These are phyloP conservation scores for Halcyon senegalensis DNA, from an alignment of 2,113 vertebrate genomes.

Conservation along the genomic window DNA sequence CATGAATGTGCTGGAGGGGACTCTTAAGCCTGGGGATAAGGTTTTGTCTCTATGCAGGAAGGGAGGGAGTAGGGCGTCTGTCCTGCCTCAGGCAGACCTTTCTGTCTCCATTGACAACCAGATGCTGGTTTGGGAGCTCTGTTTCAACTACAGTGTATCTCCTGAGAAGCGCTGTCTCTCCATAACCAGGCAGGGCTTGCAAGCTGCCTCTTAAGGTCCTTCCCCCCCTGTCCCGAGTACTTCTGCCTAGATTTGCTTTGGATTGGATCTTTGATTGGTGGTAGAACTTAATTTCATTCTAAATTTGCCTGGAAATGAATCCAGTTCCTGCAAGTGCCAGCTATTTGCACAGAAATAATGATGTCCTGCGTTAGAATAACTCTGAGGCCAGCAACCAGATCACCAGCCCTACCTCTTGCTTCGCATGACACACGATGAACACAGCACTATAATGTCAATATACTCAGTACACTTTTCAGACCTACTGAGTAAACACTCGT, in stretches of 20 bases:
- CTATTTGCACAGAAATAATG: not conserved
- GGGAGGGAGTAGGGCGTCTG: not conserved
- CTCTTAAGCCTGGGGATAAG: not conserved
- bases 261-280: not conserved
- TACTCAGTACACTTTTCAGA: not conserved
- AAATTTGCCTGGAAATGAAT: not conserved
- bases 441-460: not conserved
- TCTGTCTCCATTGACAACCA: not conserved
- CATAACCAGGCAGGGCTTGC: not conserved
- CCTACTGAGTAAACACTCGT: not conserved
- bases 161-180: not conserved
- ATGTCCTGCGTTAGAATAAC: not conserved
- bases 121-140: not conserved
- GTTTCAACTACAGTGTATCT: accelerated
- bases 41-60: not conserved
- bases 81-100: not conserved
- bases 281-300: not conserved
- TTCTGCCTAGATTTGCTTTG: not conserved
- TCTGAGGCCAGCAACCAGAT: not conserved
- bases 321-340: not conserved
- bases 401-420: not conserved
- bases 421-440: not conserved
- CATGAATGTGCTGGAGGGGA: not conserved
- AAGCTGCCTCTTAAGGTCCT: not conserved
- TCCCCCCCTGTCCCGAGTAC: accelerated